Evolutionary conservation across 2,888 invertebrate species (phyloP), one percentile per base, ranked within the genome.

Genomic region (Diadromus collaris): DNA sequence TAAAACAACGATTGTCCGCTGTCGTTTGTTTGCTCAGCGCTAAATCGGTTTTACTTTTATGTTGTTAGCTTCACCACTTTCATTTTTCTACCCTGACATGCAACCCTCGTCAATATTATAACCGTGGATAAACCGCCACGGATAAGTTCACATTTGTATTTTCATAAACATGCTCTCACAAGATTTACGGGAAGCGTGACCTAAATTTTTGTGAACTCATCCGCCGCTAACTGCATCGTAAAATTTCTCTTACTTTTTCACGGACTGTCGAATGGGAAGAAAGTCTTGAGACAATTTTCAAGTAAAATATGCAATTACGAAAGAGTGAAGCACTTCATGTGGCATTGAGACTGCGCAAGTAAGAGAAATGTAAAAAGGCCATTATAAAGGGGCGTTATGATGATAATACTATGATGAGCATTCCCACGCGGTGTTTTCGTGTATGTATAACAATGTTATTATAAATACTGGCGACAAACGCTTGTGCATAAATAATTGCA

Each of bases 151-250:
- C 76, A 68, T 68, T 34, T 7, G 48, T 44, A 76, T 64, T 72
- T 34, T 10, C 5, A 61, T 61, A 51, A 27, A 72, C 79, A 76
- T 79, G 76, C 79, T 72, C 61, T 73, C 6, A 21, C 38, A 69
- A 61, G n/a, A 51, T 68, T 29, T 63, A 74, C 64, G 72, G 54
- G 51, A 10, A 54, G 6, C 41, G 51, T 73, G 65, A 19, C 46
- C 65, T 54, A 58, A 44, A 56, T 56, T 56, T 58, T 34, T 32
- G 19, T 63, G 41, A 72, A 69, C 58, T 58, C 44, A 69, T 29
- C 19, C 69, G 58, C 21, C 58, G 29, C 7, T 6, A 41, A n/a
- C 38, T 9, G 34, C 13, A 41, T 38, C 19, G 13, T 34, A 64
- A 56, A 64, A 64, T 32, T 41, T 72, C 34, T 27, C 44, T 56